phyloP scores from a whole-genome alignment of 2,113 vertebrate genomes.

The Ciconia stormi region DNA sequence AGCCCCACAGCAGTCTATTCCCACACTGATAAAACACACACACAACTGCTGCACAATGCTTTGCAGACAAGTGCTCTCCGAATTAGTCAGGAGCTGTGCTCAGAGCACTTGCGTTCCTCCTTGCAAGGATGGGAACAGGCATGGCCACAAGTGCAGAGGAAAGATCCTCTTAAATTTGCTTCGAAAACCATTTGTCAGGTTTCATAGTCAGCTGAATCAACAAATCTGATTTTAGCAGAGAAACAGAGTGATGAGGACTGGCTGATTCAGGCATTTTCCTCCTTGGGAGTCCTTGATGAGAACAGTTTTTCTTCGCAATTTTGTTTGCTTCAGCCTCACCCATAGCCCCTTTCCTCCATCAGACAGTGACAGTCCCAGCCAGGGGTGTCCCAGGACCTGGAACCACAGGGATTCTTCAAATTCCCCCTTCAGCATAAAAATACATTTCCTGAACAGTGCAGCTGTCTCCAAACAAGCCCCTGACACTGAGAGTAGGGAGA shows the following conservation, averaged over 20 bases:
- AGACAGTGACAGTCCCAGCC: not conserved
- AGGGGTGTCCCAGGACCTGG: not conserved
- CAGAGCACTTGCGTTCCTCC: not conserved
- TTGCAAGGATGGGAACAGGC: fast-evolving
- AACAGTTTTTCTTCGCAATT: not conserved
- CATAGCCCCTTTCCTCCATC: not conserved
- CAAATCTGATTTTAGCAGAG: not conserved
- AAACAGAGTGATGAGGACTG: not conserved
- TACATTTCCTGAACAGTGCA: fast-evolving
- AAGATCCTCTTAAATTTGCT: not conserved
- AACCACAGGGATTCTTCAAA: not conserved
- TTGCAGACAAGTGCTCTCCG: not conserved
- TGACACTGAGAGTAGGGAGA: fast-evolving
- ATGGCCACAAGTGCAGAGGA: not conserved
- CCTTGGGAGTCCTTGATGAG: not conserved
- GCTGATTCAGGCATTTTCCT: not conserved
- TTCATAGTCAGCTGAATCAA: not conserved
- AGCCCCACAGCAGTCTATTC: not conserved
- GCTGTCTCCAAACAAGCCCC: not conserved
- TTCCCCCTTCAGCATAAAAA: not conserved
- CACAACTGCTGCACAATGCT: fast-evolving
- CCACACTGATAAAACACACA: not conserved
- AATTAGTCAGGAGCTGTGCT: not conserved
- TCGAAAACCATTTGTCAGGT: not conserved
- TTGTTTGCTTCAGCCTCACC: not conserved